Percentiles rank a stretch among this genome's conserved stretches.
phyloP scores from a whole-genome alignment of 2,797 vertebrate species.

The Clarias platycephalus region DNA sequence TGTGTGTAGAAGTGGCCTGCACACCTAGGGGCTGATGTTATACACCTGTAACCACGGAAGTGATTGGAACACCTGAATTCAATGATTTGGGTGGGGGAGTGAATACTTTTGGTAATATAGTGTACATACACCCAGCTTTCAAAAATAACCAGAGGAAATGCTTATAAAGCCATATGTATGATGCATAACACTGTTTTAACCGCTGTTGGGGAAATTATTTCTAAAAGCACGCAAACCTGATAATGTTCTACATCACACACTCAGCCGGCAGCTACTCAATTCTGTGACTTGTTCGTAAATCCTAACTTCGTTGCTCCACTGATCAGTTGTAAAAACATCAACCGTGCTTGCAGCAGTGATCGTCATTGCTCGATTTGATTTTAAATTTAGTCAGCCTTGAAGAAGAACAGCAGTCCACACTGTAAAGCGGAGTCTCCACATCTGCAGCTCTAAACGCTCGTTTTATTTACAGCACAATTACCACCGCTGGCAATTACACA shows the following conservation, averaged over 20 bases:
- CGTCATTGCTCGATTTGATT: neutral
- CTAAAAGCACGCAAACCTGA: neutral
- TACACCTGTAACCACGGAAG: no score
- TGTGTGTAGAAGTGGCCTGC: no score
- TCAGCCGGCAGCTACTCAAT: neutral
- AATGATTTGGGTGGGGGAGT: no score
- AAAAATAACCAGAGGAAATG: neutral
- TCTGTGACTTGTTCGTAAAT: neutral
- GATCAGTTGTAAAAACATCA: neutral
- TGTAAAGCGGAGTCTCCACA: neutral
- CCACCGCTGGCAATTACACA: neutral
- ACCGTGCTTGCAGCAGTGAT: neutral
- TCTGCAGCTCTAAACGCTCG: neutral
- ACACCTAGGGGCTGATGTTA: no score
- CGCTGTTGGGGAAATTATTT: neutral
- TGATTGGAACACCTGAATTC: no score
- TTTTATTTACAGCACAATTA: neutral
- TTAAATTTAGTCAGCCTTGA: neutral
- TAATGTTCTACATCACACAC: neutral
- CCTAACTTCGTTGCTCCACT: neutral
- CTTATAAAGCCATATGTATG: neutral
- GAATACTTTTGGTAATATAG: no score
- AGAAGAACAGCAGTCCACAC: neutral
- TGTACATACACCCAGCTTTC: neutral
- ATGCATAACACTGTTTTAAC: neutral